Evolutionary conservation across 2,888 invertebrate species (phyloP).

Genomic region (Dynastes hyllus): DNA sequence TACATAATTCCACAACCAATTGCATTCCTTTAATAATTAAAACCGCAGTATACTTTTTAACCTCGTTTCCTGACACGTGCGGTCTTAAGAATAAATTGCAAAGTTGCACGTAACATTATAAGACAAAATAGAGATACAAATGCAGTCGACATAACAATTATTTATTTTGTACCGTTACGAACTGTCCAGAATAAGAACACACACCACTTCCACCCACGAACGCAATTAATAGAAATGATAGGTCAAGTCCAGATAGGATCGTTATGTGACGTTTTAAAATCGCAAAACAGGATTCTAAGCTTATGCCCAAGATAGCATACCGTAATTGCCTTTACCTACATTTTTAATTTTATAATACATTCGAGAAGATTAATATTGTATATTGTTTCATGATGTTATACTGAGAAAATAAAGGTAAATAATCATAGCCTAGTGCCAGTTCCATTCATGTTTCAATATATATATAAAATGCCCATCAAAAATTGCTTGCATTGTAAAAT

Average conservation of each 20-base stretch:
- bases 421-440: background rate
- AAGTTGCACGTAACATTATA: constrained; percentile 39
- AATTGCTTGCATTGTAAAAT: background rate
- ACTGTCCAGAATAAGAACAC: constrained; percentile 34
- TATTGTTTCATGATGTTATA: background rate
- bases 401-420: background rate
- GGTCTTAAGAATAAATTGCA: constrained; percentile 14
- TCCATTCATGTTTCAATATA: background rate
- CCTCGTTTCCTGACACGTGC: constrained; percentile 29
- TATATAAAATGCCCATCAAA: background rate
- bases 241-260: constrained; percentile 48
- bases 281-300: constrained; percentile 10
- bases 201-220: constrained; percentile 46
- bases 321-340: constrained; percentile 27
- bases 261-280: constrained; percentile 42
- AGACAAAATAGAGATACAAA: constrained; percentile 36
- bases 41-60: constrained; percentile 15
- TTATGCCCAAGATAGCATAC: constrained; percentile 28
- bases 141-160: constrained; percentile 39
- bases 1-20: background rate
- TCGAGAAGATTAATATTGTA: background rate
- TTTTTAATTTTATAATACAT: constrained; percentile 2
- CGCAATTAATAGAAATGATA: constrained; percentile 47
- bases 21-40: constrained; percentile 15
- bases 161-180: constrained; percentile 43